Conservation (phyloP, 2,113 vertebrate species). For the Gopherus evgoodei region DNA sequence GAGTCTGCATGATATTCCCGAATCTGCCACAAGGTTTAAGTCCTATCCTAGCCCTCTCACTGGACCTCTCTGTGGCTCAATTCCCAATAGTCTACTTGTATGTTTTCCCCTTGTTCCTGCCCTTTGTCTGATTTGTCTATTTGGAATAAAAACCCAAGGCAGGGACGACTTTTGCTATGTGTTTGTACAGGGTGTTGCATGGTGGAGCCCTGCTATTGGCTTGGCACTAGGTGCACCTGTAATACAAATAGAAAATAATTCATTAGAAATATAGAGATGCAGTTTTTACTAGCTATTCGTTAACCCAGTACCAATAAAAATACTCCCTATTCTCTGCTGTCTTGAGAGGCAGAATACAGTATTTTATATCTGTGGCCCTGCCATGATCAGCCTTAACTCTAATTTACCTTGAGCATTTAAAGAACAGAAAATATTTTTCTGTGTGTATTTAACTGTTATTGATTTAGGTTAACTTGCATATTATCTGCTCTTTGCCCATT, state of each 20-base stretch:
- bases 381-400: not conserved
- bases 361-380: not conserved
- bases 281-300: not conserved
- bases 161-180: not conserved
- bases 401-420: not conserved
- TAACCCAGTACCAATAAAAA: not conserved
- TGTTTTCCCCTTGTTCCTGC: not conserved
- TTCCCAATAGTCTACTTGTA: not conserved
- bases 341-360: not conserved
- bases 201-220: not conserved
- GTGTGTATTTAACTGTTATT: not conserved
- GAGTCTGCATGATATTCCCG: not conserved
- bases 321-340: not conserved
- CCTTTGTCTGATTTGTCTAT: not conserved
- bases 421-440: not conserved
- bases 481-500: not conserved
- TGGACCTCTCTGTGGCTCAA: not conserved
- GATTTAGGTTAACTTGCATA: not conserved
- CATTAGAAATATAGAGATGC: not conserved
- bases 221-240: not conserved
- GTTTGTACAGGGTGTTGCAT: not conserved
- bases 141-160: not conserved
- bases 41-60: not conserved
- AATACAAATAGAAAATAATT: not conserved
- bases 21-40: not conserved